Base-by-base conservation (phyloP, 2,797 vertebrate species). In the Gorsachius magnificus region DNA sequence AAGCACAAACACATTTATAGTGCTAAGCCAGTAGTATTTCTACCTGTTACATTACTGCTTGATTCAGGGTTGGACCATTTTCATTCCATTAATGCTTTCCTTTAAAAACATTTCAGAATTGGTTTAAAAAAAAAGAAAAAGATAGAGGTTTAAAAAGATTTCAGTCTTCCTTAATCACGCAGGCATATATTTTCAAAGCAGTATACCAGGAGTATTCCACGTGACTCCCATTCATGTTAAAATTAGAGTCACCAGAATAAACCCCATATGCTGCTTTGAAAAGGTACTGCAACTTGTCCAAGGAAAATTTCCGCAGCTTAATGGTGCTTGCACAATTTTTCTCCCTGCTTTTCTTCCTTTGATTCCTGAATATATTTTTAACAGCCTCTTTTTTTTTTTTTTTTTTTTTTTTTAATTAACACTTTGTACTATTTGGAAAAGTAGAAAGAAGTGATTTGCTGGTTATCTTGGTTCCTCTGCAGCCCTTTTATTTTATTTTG, bases 191-290 rank as follows among this genome's bases (percentile, higher is more conserved):
- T 97, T 96, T 95, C 95, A 94, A 97, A 93, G 92, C 96, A 58
- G 57, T 76, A 91, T 95, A 90, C 94, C 72, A 91, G 72, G 89
- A 97, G 82, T 86, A 96, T 88, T 95, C 95, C 96, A 97, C 69
- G 90, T 97, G 96, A 97, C 93, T 97, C 69, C 63, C 95, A 96
- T 97, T 97, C 95, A 97, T 95, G 96, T 97, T 97, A 97, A 97
- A 97, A 97, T 97, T 97, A 97, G 93, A 96, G 87, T 58, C 90
- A 97, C 89, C 89, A 97, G 94, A 97, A 97, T 97, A 97, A 96
- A 96, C 28, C 79, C 96, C 95, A 97, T 97, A 97, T 97, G 96
- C 84, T 94, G 92, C 95, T 97, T 96, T 95, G 78, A 93, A 94
- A 97, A 96, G 90, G 94, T 96, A 95, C 92, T 83, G 93, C 89